A percentile compares a stretch with the other conserved stretches of the same genome.
phyloP scores from a whole-genome alignment of 2,113 vertebrate genomes.

The Melanotaenia duboulayi region DNA sequence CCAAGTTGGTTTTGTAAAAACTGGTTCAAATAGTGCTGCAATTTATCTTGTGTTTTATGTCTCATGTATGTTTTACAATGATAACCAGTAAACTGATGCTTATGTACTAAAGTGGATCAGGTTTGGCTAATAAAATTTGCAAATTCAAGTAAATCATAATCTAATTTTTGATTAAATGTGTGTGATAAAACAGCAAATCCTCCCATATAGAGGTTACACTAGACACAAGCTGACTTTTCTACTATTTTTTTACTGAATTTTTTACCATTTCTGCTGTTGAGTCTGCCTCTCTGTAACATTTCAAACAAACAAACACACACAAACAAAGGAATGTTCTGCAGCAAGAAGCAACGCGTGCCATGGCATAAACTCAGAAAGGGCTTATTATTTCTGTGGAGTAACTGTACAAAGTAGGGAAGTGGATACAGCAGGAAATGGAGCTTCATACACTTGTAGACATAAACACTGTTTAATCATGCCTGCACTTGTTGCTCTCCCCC shows the following conservation, averaged over 20 bases:
- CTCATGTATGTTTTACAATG: no score
- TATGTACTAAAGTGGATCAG: no score
- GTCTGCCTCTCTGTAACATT: slow-evolving; percentile 2
- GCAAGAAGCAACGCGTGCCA: slow-evolving; percentile 37
- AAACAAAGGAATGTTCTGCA: slow-evolving; percentile 28
- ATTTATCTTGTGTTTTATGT: no score
- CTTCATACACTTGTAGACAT: slow-evolving; percentile 20
- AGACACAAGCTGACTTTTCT: slow-evolving; percentile 2
- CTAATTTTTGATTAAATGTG: no score
- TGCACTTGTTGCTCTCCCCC: slow-evolving; percentile 22
- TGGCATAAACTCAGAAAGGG: slow-evolving; percentile 19
- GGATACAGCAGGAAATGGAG: slow-evolving; percentile 26
- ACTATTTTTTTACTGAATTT: slow-evolving; percentile 28
- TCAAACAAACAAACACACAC: slow-evolving; percentile 25
- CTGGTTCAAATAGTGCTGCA: no score
- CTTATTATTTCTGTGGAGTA: slow-evolving; percentile 46
- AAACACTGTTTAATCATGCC: slow-evolving; percentile 44
- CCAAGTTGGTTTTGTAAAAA: no score
- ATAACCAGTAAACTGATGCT: no score
- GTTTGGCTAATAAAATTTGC: no score
- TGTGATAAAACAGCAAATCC: no score
- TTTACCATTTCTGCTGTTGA: slow-evolving; percentile 12
- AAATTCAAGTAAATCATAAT: no score
- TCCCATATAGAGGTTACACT: no score
- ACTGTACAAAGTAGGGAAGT: not conserved